Evolutionary conservation across 2,113 vertebrate genomes (phyloP).

Genomic region (Pomatostomus ruficeps): DNA sequence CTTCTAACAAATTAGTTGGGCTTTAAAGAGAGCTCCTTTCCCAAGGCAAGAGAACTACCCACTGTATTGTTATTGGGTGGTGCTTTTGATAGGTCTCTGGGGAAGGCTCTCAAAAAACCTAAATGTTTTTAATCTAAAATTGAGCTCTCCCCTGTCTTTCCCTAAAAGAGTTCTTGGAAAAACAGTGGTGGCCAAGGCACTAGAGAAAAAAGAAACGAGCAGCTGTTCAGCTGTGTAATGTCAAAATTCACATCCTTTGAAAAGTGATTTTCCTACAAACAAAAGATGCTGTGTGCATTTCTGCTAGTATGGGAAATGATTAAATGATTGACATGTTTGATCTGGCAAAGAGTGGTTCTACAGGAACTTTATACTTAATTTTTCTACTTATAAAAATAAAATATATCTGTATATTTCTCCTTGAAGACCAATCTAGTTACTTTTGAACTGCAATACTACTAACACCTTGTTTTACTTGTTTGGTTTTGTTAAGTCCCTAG

Average conservation of each 20-base stretch:
- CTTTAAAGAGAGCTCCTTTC: slow-evolving; percentile 6
- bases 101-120: background rate
- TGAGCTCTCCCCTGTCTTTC: background rate
- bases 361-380: slow-evolving; percentile 3
- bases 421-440: background rate
- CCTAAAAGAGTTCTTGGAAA: background rate
- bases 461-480: background rate
- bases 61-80: background rate
- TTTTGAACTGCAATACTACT: background rate
- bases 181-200: background rate
- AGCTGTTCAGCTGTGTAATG: background rate
- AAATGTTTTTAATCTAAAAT: background rate
- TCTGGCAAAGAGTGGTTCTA: slow-evolving; percentile 21
- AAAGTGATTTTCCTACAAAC: background rate
- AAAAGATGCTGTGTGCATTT: background rate
- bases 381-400: background rate
- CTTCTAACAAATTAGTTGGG: background rate
- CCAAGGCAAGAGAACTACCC: background rate
- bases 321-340: background rate
- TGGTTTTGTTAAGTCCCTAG: background rate
- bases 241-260: background rate
- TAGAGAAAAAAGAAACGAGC: background rate
- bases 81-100: background rate
- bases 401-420: background rate
- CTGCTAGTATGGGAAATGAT: background rate